phyloP scores from a whole-genome alignment of 2,797 vertebrate genomes.

The Ctenosaura bakeri region DNA sequence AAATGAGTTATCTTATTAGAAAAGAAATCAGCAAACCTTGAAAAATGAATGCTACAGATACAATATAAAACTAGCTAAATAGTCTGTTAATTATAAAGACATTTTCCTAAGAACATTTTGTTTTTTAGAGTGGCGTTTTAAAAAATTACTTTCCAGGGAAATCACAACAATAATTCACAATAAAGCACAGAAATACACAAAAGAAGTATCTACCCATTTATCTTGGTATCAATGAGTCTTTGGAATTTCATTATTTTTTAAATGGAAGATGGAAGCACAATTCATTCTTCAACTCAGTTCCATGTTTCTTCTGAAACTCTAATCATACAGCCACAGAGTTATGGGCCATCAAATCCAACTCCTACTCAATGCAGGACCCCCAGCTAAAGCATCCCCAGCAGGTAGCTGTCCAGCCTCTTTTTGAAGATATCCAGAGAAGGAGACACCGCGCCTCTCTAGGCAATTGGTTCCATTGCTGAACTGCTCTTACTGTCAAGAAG shows the following conservation, averaged over 20 bases:
- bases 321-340: neutral
- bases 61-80: rapidly evolving
- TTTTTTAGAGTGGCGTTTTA: neutral
- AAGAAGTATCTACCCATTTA: neutral
- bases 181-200: neutral
- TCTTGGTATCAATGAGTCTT: conserved; percentile 9
- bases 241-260: neutral
- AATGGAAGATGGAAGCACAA: neutral
- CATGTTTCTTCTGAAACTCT: neutral
- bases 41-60: conserved; percentile 1
- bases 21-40: conserved; percentile 21
- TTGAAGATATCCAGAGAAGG: too few relatives aligned
- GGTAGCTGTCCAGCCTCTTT: too few relatives aligned
- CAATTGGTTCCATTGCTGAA: too few relatives aligned
- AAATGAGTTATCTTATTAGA: conserved; percentile 5
- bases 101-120: conserved; percentile 22
- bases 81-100: neutral
- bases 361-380: too few relatives aligned
- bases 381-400: too few relatives aligned
- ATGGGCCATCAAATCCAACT: too few relatives aligned
- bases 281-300: neutral
- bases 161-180: neutral
- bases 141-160: neutral
- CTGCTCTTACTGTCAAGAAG: too few relatives aligned
- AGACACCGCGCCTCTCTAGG: too few relatives aligned